Base-by-base conservation (phyloP, 2,888 invertebrate genomes). In the Himalopsyche tibetana region DNA sequence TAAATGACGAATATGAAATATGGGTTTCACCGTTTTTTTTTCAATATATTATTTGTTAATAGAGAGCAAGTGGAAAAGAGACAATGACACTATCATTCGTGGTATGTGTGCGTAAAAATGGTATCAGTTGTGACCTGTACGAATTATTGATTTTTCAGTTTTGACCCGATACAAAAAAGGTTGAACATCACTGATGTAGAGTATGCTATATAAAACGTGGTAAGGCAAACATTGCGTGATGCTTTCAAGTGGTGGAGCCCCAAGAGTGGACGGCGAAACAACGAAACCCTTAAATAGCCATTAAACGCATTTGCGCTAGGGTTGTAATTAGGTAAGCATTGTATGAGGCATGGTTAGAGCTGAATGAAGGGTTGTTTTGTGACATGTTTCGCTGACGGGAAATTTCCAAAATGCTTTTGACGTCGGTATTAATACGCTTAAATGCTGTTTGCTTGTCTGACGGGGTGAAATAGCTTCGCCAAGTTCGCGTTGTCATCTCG, bases 301-400 rank as follows among this genome's bases (percentile, higher is more conserved):
- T 88, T 88, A 88, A 86, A 85, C 86, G 85, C 88, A 83, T 84
- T 85, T 83, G 85, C 83, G 85, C 82, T 74, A 81, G 84, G 87
- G 85, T 55, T 85, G 85, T 87, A 87, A 87, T 87, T 87, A 87
- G 87, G 87, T 87, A 87, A 55, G 85, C 55, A 86, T 84, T 82
- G 83, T 83, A 83, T 69, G 74, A 80, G 84, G 86, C 80, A 84
- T 55, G 84, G 40, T 69, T 69, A 55, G 56, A 55, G 63, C 42
- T 40, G 82, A 79, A 83, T 80, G 55, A 79, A 69, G 83, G 82
- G 80, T 74, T 45, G 84, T 86, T 84, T 63, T 82, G 85, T 85
- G 80, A 85, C 82, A 74, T 82, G 74, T 82, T 85, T 85, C 38
- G 56, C 84, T 81, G 84, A 81, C 86, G 79, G 83, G 69, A 69